Percentiles rank a stretch among this genome's conserved stretches.
These are phyloP conservation scores for Odontesthes bonariensis DNA, from an alignment of 2,113 vertebrate species.

Conservation along the genomic window DNA sequence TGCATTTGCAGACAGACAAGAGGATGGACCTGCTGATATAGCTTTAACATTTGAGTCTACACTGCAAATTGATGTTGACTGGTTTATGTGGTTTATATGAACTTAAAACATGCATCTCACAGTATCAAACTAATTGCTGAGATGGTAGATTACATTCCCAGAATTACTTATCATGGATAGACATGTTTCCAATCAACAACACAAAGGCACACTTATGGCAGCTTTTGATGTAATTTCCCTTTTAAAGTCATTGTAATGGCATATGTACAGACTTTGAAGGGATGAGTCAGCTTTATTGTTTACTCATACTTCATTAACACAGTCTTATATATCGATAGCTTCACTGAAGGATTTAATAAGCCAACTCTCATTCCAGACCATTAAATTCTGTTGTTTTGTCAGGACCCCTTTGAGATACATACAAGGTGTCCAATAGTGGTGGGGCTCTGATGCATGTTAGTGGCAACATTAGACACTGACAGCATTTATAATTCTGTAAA, in stretches of 20 bases:
- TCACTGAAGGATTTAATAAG: neutral
- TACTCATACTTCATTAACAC: too few species aligned
- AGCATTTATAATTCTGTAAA: neutral
- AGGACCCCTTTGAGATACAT: neutral
- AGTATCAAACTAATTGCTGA: conserved; percentile 13
- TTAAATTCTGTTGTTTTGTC: neutral
- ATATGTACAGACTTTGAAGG: neutral
- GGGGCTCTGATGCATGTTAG: neutral
- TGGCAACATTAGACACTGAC: neutral
- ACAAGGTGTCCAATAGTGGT: neutral
- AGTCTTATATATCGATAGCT: too few species aligned
- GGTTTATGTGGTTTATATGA: conserved; percentile 23
- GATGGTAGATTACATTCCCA: conserved; percentile 25
- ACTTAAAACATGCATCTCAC: conserved; percentile 26
- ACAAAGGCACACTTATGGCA: neutral
- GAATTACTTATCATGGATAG: conserved; percentile 5
- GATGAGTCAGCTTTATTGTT: neutral
- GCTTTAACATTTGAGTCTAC: conserved; percentile 30
- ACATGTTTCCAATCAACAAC: neutral
- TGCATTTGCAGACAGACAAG: conserved; percentile 60
- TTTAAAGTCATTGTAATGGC: too few species aligned
- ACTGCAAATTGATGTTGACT: conserved; percentile 35
- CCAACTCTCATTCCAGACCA: neutral
- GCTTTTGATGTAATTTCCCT: neutral
- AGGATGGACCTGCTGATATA: conserved; percentile 35